Evolutionary conservation across 2,797 vertebrate species (phyloP).

Genomic region (Lagocephalus sceleratus): DNA sequence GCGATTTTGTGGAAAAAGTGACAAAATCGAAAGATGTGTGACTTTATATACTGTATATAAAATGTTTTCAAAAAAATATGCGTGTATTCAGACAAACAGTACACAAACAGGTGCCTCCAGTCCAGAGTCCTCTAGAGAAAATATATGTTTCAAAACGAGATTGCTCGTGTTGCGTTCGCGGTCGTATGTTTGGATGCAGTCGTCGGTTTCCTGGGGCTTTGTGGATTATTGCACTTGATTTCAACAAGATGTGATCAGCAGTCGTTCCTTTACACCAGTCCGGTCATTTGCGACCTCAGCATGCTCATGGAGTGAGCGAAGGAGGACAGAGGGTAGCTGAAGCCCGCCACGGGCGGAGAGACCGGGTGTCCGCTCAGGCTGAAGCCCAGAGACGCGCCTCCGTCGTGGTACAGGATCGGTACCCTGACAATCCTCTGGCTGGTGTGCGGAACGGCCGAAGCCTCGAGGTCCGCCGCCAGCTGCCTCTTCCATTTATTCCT

Average conservation of each 20-base stretch:
- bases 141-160: constrained; percentile 1
- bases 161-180: constrained; percentile 21
- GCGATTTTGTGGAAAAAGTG: constrained; percentile 63
- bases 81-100: constrained; percentile 58
- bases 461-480: constrained; percentile 84
- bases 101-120: constrained; percentile 19
- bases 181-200: constrained; percentile 56
- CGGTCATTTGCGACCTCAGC: constrained; percentile 87
- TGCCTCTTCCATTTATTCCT: constrained; percentile 92
- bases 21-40: constrained; percentile 62
- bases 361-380: constrained; percentile 74
- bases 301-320: constrained; percentile 86
- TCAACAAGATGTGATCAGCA: constrained; percentile 3
- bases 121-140: too few relatives aligned
- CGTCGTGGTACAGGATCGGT: constrained; percentile 90
- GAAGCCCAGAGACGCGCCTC: constrained; percentile 79
- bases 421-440: constrained; percentile 87
- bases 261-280: constrained; percentile 78
- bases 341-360: constrained; percentile 67
- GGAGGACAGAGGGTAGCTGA: constrained; percentile 82
- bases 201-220: constrained; percentile 25
- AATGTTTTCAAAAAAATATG: constrained; percentile 67
- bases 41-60: constrained; percentile 64
- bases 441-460: constrained; percentile 77
- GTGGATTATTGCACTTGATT: constrained; percentile 63